Evolutionary conservation across 2,888 invertebrate species (phyloP), one percentile per base, ranked within the genome.

Genomic region (Eupithecia exiguata): DNA sequence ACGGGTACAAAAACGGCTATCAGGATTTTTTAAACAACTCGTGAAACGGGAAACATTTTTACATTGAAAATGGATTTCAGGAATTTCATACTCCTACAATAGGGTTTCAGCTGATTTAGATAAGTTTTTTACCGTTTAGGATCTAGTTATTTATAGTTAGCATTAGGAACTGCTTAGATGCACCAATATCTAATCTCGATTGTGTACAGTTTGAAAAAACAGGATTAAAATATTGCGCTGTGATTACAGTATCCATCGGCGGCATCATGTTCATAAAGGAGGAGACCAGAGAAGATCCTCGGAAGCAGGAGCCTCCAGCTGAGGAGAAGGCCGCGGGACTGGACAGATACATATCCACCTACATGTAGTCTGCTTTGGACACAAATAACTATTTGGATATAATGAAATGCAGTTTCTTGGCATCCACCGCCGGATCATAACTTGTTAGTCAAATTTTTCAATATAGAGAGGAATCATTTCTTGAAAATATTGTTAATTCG

Each of bases 341-440:
- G 40, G 93, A 93, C 74, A 88, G 90, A 88, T 93, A 93, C 76
- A 92, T 93, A 80, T 92, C 93, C 0, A 94, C 94, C 16, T 90
- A 94, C 72, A 94, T 94, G 93, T 94, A 91, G 84, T 18, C 65
- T 40, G 30, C 69, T 38, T 46, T 18, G 21, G 1, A 7, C 5
- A 49, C 18, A 7, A 49, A 1, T 21, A 62, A 30, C 7, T 21
- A 35, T 25, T 14, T 62, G 16, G 62, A 40, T 14, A 14, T 14
- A 14, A 21, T 53, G 18, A 61, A 30, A 61, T 49, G 49, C 49
- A n/a, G n/a, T 49, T n/a, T n/a, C 18, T 46, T 46, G 18, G 14
- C 18, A n/a, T 6, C 0, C n/a, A n/a, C n/a, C n/a, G 7, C 46
- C 16, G 43, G 5, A 40, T 12, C 12, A 4, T 40, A 18, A 10